These are phyloP conservation scores for Aphidius ervi DNA, from an alignment of 1,140 invertebrate species.

Conservation along the genomic window DNA sequence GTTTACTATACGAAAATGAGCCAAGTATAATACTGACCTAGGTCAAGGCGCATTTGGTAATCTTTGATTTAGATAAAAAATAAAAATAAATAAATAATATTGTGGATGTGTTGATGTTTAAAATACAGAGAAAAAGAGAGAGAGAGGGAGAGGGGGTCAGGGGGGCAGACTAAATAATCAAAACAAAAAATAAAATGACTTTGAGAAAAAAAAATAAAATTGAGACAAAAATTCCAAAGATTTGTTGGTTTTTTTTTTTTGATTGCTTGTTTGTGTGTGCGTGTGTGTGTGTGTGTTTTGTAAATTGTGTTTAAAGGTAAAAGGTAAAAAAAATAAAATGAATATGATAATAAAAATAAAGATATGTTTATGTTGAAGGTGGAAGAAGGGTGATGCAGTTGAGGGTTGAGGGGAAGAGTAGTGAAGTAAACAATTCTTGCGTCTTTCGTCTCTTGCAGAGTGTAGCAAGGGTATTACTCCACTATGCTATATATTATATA, in stretches of 20 bases:
- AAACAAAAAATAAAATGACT: too few species aligned
- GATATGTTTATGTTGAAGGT: background rate
- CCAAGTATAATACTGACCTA: conserved; percentile 28
- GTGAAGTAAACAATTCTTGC: conserved; percentile 3
- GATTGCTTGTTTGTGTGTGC: too few species aligned
- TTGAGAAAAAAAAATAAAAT: too few species aligned
- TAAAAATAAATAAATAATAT: background rate
- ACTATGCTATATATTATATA: conserved; percentile 23
- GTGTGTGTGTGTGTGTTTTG: too few species aligned
- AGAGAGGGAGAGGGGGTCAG: too few species aligned
- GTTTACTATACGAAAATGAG: conserved; percentile 14
- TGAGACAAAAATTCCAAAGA: too few species aligned
- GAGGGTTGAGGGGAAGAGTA: conserved; percentile 10
- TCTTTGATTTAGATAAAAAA: conserved; percentile 33
- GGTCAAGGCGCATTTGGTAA: conserved; percentile 41
- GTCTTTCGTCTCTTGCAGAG: conserved; percentile 19
- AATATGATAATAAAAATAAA: too few species aligned
- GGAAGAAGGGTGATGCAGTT: background rate
- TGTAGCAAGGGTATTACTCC: conserved; percentile 28
- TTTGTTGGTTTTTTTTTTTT: too few species aligned
- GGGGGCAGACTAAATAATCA: too few species aligned
- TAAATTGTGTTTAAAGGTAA: too few species aligned
- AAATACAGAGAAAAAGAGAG: background rate
- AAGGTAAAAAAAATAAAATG: too few species aligned
- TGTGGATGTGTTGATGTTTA: background rate